A percentile compares a stretch with the other conserved stretches of the same genome.
These are phyloP conservation scores for Agonopterix alstromeriana DNA, from an alignment of 2,888 invertebrate species.

Conservation along the genomic window DNA sequence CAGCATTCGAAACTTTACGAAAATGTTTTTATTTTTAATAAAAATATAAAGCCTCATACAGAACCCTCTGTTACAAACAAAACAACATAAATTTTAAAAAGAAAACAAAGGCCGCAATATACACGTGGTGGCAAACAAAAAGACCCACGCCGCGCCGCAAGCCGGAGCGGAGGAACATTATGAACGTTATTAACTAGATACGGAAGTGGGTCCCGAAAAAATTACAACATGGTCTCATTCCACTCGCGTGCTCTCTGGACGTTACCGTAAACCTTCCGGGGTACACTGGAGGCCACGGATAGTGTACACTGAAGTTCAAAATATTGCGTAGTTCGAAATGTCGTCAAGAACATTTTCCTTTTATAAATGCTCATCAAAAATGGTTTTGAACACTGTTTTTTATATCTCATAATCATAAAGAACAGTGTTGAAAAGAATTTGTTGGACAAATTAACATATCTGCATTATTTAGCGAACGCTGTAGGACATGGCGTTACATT, in stretches of 20 bases:
- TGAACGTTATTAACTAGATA: slow-evolving; percentile 15
- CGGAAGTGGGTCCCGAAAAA: slow-evolving; percentile 16
- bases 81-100: not conserved
- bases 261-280: slow-evolving; percentile 9
- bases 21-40: no score
- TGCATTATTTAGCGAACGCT: no score
- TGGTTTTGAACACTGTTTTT: no score
- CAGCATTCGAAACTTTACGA: no score
- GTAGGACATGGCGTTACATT: no score
- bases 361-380: no score
- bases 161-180: slow-evolving; percentile 11
- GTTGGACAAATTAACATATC: no score
- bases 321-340: no score
- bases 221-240: slow-evolving; percentile 9
- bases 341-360: no score
- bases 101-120: not conserved
- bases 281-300: slow-evolving; percentile 7
- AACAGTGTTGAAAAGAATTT: no score
- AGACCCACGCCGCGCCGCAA: not conserved
- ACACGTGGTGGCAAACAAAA: not conserved
- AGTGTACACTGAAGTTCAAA: not conserved
- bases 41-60: no score
- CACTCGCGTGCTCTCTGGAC: slow-evolving; percentile 12
- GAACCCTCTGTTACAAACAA: not conserved
- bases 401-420: no score